These are phyloP conservation scores for Grallaria varia DNA, from an alignment of 2,113 vertebrate genomes.

Conservation along the genomic window DNA sequence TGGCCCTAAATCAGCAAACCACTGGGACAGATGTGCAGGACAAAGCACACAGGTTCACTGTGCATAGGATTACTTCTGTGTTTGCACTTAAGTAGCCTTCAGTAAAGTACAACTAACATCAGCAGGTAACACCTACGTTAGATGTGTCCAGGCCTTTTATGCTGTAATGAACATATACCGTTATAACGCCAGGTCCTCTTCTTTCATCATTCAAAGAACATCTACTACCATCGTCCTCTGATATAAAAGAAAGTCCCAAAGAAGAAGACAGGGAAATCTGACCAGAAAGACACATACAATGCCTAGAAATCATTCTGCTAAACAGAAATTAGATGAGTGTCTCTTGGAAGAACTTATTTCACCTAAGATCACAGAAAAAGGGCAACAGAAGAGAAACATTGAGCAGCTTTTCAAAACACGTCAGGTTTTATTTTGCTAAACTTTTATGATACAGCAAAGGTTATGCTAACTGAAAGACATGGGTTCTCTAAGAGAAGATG, in stretches of 20 bases:
- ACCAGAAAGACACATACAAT: background rate
- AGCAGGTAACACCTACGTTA: background rate
- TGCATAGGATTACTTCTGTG: background rate
- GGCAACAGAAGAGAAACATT: background rate
- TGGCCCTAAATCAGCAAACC: background rate
- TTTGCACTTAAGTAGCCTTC: background rate
- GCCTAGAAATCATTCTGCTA: background rate
- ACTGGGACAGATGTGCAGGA: background rate
- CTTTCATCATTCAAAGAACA: background rate
- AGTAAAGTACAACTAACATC: background rate
- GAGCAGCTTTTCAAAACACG: background rate
- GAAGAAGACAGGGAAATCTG: background rate
- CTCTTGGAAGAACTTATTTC: background rate
- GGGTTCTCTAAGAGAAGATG: background rate
- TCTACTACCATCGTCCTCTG: background rate
- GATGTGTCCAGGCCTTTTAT: background rate
- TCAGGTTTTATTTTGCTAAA: background rate
- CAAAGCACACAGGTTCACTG: fast-evolving
- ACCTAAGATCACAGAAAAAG: background rate
- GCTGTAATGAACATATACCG: background rate
- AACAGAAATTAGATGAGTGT: background rate
- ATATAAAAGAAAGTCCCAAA: background rate
- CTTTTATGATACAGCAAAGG: background rate
- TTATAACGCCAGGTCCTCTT: background rate
- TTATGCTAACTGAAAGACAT: background rate